Evolutionary conservation across 2,888 invertebrate species (phyloP).

Genomic region (Apamea crenata): DNA sequence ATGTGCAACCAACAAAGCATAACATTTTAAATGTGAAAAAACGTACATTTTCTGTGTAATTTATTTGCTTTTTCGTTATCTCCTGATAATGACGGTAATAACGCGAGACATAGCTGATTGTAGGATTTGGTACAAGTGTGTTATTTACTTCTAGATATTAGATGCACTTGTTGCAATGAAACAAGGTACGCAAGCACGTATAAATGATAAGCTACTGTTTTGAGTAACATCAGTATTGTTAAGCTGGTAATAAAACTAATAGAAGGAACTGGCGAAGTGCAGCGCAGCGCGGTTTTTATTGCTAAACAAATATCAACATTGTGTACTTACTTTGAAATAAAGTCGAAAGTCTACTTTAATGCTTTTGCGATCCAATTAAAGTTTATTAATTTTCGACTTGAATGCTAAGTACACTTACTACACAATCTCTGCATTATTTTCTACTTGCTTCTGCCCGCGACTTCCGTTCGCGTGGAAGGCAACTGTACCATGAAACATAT

Average conservation of each 20-base stretch:
- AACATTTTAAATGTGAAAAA: constrained; percentile 27
- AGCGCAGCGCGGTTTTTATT: background rate
- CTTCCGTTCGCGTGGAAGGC: background rate
- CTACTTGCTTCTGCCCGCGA: background rate
- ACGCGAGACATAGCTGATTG: constrained; percentile 38
- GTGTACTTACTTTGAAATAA: background rate
- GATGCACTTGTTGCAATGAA: constrained; percentile 2
- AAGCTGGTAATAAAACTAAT: constrained; percentile 17
- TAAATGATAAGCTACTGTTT: constrained; percentile 22
- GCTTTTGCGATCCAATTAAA: background rate
- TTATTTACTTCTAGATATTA: constrained; percentile 5
- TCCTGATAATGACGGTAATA: constrained; percentile 40
- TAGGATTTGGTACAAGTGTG: constrained; percentile 18
- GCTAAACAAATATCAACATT: background rate
- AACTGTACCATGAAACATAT: background rate
- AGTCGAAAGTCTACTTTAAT: background rate
- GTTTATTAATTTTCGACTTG: background rate
- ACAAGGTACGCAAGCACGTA: constrained; percentile 9
- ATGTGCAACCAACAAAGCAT: constrained; percentile 36
- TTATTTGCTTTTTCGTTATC: constrained; percentile 42
- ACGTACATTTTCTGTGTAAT: constrained; percentile 7
- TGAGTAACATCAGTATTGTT: background rate
- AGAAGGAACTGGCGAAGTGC: background rate
- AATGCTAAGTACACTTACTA: background rate
- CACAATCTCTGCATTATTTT: background rate